Evolutionary conservation across 2,888 invertebrate species (phyloP), one percentile per base, ranked within the genome.

Genomic region (Pseudoips prasinana): DNA sequence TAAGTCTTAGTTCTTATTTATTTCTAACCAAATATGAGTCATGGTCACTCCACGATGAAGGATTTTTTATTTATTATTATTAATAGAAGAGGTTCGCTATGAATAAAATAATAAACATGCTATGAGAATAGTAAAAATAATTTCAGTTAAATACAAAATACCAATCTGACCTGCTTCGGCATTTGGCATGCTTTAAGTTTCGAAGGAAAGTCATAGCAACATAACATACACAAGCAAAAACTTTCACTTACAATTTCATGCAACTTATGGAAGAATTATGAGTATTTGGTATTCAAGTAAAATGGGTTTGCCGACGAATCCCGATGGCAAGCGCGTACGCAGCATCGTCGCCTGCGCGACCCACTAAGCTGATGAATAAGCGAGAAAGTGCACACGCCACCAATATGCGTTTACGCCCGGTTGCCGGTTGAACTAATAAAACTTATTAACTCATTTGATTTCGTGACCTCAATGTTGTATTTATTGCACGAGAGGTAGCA

Each of bases 321-420:
- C 65, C 62, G 60, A 50, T 50, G 50, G 34, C 29, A 36, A 28
- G 47, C 56, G 55, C 58, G 51, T 51, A 36, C 52, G 50, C 49
- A 17, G 41, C 39, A 24, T 33, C 39, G 58, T 54, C 52, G 60
- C 59, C 66, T 58, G 60, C 58, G 63, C 69, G 81, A 81, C 84
- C 84, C 72, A 85, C 80, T 76, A 73, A 77, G 65, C 63, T 69
- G 72, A 73, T 74, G 72, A 75, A 76, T 75, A 74, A 73, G 71
- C 73, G 79, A 73, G 83, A 84, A 83, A 81, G 79, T 79, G 68
- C 63, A 63, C 45, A 28, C 44, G 35, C 47, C 31, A 28, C 37
- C 41, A 53, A 37, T 29, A 45, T 48, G 48, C 41, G 46, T 31
- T 53, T 46, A 46, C 37, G 41, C 55, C 54, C 48, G 40, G 66